Evolutionary conservation across 2,888 invertebrate species (phyloP).

Genomic region (Empis livida): DNA sequence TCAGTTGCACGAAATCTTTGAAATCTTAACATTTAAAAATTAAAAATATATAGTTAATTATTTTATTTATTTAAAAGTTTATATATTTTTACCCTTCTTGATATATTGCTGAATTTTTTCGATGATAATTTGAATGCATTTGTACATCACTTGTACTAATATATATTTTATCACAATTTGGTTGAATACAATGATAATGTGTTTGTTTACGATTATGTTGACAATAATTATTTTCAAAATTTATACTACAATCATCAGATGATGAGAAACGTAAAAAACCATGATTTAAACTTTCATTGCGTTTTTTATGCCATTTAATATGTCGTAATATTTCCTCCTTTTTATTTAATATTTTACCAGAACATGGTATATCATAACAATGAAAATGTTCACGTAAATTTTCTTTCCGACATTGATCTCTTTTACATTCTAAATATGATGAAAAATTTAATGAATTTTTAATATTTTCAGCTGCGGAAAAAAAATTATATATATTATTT

Average conservation of each 20-base stretch:
- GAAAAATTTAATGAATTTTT: conserved; percentile 32
- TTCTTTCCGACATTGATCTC: conserved; percentile 29
- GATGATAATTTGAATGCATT: conserved; percentile 98
- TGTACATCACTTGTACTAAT: conserved; percentile 98
- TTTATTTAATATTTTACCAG: conserved; percentile 81
- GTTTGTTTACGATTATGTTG: conserved; percentile 60
- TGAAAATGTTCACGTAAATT: conserved; percentile 80
- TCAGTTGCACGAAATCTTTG: conserved; percentile 93
- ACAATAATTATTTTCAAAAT: conserved; percentile 51
- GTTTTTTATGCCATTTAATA: conserved; percentile 98
- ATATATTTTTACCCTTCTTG: conserved; percentile 58
- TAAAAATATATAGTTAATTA: not conserved
- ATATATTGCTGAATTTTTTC: conserved; percentile 94
- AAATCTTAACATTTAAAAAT: conserved; percentile 39
- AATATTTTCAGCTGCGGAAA: conserved; percentile 18
- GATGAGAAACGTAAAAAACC: conserved; percentile 79
- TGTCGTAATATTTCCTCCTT: conserved; percentile 98
- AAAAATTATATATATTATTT: too few relatives aligned
- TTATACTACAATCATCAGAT: conserved; percentile 75
- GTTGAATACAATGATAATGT: conserved; percentile 88
- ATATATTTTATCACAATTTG: conserved; percentile 87
- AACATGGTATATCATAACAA: conserved; percentile 54
- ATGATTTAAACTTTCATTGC: conserved; percentile 90
- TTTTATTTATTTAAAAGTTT: not conserved
- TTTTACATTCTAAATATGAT: conserved; percentile 35